These are phyloP conservation scores for Sphenopsis melanotis DNA, from an alignment of 2,797 vertebrate species.

Conservation along the genomic window DNA sequence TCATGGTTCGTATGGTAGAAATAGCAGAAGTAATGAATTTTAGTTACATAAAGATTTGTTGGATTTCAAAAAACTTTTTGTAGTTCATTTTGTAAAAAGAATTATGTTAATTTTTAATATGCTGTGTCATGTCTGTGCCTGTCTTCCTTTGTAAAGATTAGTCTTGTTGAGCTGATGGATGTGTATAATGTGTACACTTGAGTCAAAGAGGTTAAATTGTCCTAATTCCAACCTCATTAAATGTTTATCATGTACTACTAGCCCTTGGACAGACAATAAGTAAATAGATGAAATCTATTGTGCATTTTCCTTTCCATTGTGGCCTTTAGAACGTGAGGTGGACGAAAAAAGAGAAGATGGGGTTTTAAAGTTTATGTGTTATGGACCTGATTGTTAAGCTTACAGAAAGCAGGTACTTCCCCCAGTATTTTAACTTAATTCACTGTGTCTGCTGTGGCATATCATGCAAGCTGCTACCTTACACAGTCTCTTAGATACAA, in stretches of 20 bases:
- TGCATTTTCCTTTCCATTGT: neutral
- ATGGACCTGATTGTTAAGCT: neutral
- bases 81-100: neutral
- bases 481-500: neutral
- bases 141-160: neutral
- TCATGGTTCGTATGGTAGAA: neutral
- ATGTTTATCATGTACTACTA: neutral
- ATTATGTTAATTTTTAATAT: neutral
- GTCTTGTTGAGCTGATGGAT: neutral
- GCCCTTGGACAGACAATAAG: neutral
- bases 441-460: accelerated
- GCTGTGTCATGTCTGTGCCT: accelerated
- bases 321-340: accelerated
- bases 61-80: neutral
- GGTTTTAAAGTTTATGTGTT: neutral
- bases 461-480: neutral
- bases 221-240: neutral
- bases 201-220: neutral
- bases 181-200: neutral
- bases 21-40: neutral
- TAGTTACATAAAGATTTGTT: neutral
- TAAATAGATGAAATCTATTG: neutral
- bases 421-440: neutral
- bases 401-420: neutral
- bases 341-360: neutral